A percentile compares a stretch with the other conserved stretches of the same genome.
These are phyloP conservation scores for Acanthosepion lycidas DNA, from an alignment of 2,888 invertebrate species.

Conservation along the genomic window DNA sequence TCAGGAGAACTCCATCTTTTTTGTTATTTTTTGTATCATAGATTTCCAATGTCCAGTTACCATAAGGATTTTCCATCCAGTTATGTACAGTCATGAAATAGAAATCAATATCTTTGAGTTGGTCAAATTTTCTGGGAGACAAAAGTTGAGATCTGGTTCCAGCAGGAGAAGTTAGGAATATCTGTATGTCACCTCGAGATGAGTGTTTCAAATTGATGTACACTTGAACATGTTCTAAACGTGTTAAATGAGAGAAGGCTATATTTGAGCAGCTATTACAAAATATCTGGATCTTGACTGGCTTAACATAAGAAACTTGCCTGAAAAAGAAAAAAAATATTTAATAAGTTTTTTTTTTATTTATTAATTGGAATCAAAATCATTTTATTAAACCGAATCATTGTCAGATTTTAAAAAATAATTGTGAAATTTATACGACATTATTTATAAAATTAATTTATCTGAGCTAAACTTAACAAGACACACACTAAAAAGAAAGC, in stretches of 20 bases:
- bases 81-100: slow-evolving; percentile 71
- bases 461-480: too few species aligned
- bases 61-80: slow-evolving; percentile 71
- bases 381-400: too few species aligned
- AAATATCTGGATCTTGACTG: slow-evolving; percentile 52
- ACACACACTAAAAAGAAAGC: too few species aligned
- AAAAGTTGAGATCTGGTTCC: slow-evolving; percentile 69
- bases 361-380: too few species aligned
- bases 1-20: slow-evolving; percentile 41
- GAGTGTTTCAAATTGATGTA: slow-evolving; percentile 58
- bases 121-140: slow-evolving; percentile 62
- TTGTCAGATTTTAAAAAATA: too few species aligned
- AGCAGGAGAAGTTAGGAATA: slow-evolving; percentile 68
- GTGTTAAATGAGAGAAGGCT: slow-evolving; percentile 55
- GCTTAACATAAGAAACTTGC: slow-evolving; percentile 51
- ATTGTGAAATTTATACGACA: too few species aligned
- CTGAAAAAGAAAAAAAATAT: slow-evolving; percentile 50
- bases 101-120: slow-evolving; percentile 62
- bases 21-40: slow-evolving; percentile 54
- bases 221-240: slow-evolving; percentile 71
- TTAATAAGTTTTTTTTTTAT: too few species aligned
- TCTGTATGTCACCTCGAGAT: slow-evolving; percentile 67
- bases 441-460: too few species aligned
- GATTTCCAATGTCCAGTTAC: slow-evolving; percentile 68
- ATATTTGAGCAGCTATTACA: slow-evolving; percentile 50